phyloP scores from a whole-genome alignment of 2,113 vertebrate genomes.

The Phylloscopus trochiloides region DNA sequence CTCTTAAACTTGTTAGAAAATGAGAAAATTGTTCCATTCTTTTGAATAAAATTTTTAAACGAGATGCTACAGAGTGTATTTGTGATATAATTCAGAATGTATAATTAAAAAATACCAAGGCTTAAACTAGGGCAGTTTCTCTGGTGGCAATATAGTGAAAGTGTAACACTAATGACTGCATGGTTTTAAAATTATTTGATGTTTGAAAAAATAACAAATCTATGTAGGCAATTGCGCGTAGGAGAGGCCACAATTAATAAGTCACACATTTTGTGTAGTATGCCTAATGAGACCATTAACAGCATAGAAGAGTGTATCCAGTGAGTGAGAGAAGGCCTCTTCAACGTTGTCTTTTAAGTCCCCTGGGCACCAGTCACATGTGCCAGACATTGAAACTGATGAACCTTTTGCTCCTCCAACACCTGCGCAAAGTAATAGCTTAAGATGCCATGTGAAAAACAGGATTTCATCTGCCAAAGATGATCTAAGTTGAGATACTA shows the following conservation, averaged over 20 bases:
- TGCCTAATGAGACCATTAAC: constrained; percentile 37
- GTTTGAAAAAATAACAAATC: not conserved
- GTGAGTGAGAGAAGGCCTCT: not conserved
- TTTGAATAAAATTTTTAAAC: not conserved
- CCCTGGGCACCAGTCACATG: not conserved
- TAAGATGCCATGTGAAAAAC: not conserved
- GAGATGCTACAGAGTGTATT: not conserved
- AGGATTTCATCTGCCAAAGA: constrained; percentile 41
- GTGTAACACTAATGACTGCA: not conserved
- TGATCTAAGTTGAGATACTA: constrained; percentile 49
- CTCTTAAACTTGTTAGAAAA: not conserved
- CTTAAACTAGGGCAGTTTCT: not conserved
- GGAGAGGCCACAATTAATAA: constrained; percentile 1
- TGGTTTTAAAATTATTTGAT: not conserved
- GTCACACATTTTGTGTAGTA: not conserved
- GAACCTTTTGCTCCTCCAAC: constrained; percentile 30
- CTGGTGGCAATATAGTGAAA: not conserved
- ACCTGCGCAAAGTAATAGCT: constrained; percentile 24
- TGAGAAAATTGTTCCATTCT: not conserved
- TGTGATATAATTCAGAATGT: not conserved
- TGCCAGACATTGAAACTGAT: not conserved
- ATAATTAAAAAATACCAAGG: not conserved
- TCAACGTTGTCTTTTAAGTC: not conserved
- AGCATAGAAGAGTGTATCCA: not conserved
- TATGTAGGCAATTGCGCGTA: not conserved